Percentiles rank a stretch among this genome's conserved stretches.
These are phyloP conservation scores for Acrossocheilus wenchowensis DNA, from an alignment of 2,797 vertebrate genomes.

Conservation along the genomic window DNA sequence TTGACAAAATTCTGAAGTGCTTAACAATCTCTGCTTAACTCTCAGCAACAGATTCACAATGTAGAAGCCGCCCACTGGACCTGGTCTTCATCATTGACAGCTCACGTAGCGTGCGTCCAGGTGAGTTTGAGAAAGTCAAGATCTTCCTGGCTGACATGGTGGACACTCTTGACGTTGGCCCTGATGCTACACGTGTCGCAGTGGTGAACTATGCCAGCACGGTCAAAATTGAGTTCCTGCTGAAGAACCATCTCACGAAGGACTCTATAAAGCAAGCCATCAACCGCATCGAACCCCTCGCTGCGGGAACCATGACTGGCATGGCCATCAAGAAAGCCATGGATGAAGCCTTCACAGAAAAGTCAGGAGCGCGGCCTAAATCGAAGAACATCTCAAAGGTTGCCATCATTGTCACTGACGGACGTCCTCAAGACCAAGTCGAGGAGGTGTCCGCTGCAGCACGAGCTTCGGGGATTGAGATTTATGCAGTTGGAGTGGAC, in stretches of 20 bases:
- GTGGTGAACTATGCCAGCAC: slow-evolving; percentile 96
- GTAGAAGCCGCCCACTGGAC: slow-evolving; percentile 86
- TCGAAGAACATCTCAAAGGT: slow-evolving; percentile 88
- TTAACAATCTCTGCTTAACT: slow-evolving; percentile 60
- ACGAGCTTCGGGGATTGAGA: slow-evolving; percentile 76
- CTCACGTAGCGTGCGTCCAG: slow-evolving; percentile 93
- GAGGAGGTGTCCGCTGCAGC: slow-evolving; percentile 77
- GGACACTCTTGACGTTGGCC: slow-evolving; percentile 88
- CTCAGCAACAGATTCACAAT: slow-evolving; percentile 80
- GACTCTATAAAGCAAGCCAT: slow-evolving; percentile 89
- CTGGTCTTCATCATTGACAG: slow-evolving; percentile 96
- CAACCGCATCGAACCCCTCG: slow-evolving; percentile 88
- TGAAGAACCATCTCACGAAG: slow-evolving; percentile 85
- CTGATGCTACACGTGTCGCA: slow-evolving; percentile 86
- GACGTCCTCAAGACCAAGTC: slow-evolving; percentile 92
- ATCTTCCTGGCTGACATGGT: slow-evolving; percentile 93
- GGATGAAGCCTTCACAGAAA: slow-evolving; percentile 90
- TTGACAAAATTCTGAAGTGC: background rate
- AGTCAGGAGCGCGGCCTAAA: slow-evolving; percentile 87
- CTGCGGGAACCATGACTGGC: slow-evolving; percentile 95
- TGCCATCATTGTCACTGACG: slow-evolving; percentile 92
- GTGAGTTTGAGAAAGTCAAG: slow-evolving; percentile 96
- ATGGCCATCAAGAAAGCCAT: slow-evolving; percentile 92
- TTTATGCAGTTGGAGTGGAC: slow-evolving; percentile 89
- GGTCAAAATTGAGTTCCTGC: slow-evolving; percentile 92